These are phyloP conservation scores for Lophotriccus pileatus DNA, from an alignment of 2,797 vertebrate species.

Conservation along the genomic window DNA sequence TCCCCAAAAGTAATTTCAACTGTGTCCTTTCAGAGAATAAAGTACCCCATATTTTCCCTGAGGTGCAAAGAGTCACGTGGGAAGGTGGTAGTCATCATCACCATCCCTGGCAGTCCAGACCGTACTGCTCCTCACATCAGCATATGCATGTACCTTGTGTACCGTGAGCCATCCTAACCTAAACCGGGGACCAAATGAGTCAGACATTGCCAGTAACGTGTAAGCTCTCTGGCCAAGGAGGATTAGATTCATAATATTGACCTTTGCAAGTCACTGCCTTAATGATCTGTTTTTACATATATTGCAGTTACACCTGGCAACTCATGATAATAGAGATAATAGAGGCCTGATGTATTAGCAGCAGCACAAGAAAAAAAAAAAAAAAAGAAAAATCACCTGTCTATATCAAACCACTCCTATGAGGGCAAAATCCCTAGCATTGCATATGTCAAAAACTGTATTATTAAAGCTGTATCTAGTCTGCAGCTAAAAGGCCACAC, in stretches of 20 bases:
- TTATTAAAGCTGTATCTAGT: not conserved
- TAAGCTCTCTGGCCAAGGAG: not conserved
- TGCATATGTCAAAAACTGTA: not conserved
- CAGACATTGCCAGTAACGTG: not conserved
- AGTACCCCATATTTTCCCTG: not conserved
- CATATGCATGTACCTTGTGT: accelerated
- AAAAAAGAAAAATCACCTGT: not conserved
- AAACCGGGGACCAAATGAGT: not conserved
- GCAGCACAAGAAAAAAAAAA: not conserved
- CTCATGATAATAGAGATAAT: not conserved
- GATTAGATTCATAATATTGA: not conserved
- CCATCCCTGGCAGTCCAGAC: not conserved
- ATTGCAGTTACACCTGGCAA: not conserved
- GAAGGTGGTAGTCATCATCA: not conserved
- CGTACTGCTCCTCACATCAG: not conserved
- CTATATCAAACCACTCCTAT: not conserved
- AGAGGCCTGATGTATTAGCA: not conserved
- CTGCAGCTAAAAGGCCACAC: not conserved
- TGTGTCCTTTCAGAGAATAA: not conserved
- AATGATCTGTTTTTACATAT: not conserved
- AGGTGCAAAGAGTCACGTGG: not conserved
- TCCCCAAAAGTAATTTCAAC: constrained; percentile 11
- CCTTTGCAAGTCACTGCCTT: not conserved
- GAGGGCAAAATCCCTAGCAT: accelerated
- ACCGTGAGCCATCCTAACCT: not conserved